phyloP scores from a whole-genome alignment of 2,888 invertebrate species.

The Phortica okadai region DNA sequence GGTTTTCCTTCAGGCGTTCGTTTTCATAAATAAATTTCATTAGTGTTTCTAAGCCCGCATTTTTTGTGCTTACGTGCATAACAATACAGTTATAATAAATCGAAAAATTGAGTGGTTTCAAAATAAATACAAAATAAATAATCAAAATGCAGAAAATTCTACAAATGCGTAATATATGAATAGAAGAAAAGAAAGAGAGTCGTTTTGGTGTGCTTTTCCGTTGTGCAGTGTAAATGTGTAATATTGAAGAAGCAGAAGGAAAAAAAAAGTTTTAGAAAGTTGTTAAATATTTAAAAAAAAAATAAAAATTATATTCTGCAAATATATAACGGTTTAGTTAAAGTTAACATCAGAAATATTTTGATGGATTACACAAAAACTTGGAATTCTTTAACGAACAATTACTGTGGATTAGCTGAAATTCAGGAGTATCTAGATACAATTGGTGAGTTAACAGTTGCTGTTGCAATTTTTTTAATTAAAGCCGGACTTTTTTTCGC shows the following conservation, averaged over 20 bases:
- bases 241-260: background rate
- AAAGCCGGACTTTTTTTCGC: conserved; percentile 6
- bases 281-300: background rate
- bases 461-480: background rate
- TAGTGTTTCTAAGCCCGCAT: conserved; percentile 18
- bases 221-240: background rate
- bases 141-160: background rate
- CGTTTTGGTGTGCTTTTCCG: background rate
- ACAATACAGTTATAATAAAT: background rate
- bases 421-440: conserved; percentile 58
- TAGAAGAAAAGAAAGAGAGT: background rate
- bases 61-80: background rate
- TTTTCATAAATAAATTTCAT: background rate
- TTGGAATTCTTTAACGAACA: conserved; percentile 32
- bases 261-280: conserved; percentile 7
- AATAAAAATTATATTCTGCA: background rate
- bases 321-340: background rate
- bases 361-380: conserved; percentile 33
- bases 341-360: conserved; percentile 45
- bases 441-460: conserved; percentile 53
- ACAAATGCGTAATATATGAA: background rate
- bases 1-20: background rate
- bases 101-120: conserved; percentile 1
- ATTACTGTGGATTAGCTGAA: conserved; percentile 64
- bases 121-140: background rate